phyloP scores from a whole-genome alignment of 2,888 invertebrate species.

The Colostygia pectinataria region DNA sequence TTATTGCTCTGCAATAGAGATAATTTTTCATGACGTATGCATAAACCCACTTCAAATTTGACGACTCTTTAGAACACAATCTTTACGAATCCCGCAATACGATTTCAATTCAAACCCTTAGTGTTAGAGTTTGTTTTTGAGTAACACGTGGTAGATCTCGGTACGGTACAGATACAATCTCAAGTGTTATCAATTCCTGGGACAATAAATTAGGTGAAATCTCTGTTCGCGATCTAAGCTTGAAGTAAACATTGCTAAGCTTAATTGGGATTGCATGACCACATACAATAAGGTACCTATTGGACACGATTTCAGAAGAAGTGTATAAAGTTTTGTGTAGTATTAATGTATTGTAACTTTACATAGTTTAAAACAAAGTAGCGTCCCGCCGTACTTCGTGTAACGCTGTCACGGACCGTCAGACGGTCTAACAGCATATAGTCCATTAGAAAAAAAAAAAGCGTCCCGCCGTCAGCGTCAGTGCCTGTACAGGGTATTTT shows the following conservation, averaged over 20 bases:
- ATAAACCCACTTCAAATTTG: conserved; percentile 15
- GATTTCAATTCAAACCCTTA: background rate
- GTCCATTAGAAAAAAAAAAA: too few species aligned
- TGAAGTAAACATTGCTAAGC: conserved; percentile 39
- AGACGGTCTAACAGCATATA: too few species aligned
- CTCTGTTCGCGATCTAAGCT: conserved; percentile 32
- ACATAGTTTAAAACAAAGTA: too few species aligned
- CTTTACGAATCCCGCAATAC: background rate
- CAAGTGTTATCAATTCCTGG: conserved; percentile 37
- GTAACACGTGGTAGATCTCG: conserved; percentile 6
- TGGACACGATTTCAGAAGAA: conserved; percentile 30
- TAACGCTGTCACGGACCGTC: too few species aligned
- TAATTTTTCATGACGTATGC: conserved; percentile 1
- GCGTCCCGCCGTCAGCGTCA: too few species aligned
- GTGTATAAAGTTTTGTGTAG: conserved; percentile 16
- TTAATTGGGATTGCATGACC: conserved; percentile 40
- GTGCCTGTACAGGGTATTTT: too few species aligned
- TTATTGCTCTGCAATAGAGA: background rate
- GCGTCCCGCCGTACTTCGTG: too few species aligned
- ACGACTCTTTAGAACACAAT: conserved; percentile 12
- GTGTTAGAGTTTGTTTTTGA: conserved; percentile 10
- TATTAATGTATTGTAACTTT: background rate
- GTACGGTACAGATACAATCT: conserved; percentile 34
- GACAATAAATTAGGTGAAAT: conserved; percentile 38
- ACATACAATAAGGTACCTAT: conserved; percentile 32